A percentile compares a stretch with the other conserved stretches of the same genome.
Conservation (phyloP, 2,888 invertebrate species). For the Rotaria macrura region DNA sequence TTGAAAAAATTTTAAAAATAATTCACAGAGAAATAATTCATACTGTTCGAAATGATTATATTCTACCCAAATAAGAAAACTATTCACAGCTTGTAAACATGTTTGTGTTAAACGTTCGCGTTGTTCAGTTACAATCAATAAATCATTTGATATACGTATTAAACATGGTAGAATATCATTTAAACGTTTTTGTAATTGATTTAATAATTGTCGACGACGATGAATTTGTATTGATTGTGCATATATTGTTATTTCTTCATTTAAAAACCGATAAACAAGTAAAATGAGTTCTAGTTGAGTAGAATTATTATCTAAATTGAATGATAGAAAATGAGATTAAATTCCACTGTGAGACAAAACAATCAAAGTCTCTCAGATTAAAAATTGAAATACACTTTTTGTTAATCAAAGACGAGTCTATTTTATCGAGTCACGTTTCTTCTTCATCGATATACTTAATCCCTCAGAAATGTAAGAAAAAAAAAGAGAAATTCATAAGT, state of each 20-base stretch:
- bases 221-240: neutral
- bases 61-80: constrained; percentile 8
- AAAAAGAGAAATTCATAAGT: no score
- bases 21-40: neutral
- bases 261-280: constrained; percentile 2
- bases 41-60: constrained; percentile 14
- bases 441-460: no score
- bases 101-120: neutral
- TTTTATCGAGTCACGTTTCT: no score
- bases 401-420: no score
- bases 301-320: neutral
- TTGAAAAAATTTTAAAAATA: constrained; percentile 20
- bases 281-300: constrained; percentile 13
- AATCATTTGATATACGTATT: neutral
- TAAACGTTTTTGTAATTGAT: constrained; percentile 22
- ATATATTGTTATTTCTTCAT: constrained; percentile 4
- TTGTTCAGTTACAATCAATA: neutral
- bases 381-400: no score
- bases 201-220: constrained; percentile 19
- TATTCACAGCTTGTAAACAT: constrained; percentile 9
- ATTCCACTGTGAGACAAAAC: no score
- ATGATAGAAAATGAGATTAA: no score
- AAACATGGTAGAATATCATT: constrained; percentile 21
- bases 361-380: no score
- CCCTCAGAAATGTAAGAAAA: no score